Evolutionary conservation across 2,797 vertebrate species (phyloP), one percentile per base, ranked within the genome.

Genomic region (Acipenser ruthenus): DNA sequence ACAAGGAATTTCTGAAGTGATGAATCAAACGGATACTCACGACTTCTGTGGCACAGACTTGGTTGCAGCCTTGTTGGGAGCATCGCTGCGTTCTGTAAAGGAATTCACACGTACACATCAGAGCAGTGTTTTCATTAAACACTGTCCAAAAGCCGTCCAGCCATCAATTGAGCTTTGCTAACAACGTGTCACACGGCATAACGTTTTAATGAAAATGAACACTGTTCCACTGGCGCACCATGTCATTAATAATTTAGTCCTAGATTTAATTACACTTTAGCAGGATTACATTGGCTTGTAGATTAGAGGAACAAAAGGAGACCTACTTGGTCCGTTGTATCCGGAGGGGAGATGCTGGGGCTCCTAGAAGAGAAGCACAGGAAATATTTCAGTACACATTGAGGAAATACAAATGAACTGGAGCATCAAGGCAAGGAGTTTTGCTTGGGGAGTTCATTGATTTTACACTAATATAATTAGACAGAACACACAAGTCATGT

Each of bases 241-340:
- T 0, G 72, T 70, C 77, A 75, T 73, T 77, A 72, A 65, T 74
- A 72, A 61, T 70, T 77, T 77, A 73, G 70, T 74, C 67, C 68
- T 74, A 75, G 58, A 73, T 77, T 83, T 73, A 75, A 78, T 71
- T 67, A 63, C 0, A 11, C 65, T 53, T 70, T 72, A 70, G 55
- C 48, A 74, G 66, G 60, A 11, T 61, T 60, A 23, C 47, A 49
- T 60, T 52, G 73, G 62, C 76, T 71, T 70, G 69, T 69, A 64
- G 71, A 76, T 63, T 60, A 73, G 72, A 68, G 80, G 80, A 75
- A 73, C 69, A 74, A 80, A 67, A 65, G 62, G 47, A 77, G 59
- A 92, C 95, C 87, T 94, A 98, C 95, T 98, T 90, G 95, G 95
- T 80, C 87, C 89, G 86, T 82, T 92, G 87, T 93, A 96, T 90